Evolutionary conservation across 2,113 vertebrate species (phyloP), one percentile per base, ranked within the genome.

Genomic region (Mormyrus iriodes): DNA sequence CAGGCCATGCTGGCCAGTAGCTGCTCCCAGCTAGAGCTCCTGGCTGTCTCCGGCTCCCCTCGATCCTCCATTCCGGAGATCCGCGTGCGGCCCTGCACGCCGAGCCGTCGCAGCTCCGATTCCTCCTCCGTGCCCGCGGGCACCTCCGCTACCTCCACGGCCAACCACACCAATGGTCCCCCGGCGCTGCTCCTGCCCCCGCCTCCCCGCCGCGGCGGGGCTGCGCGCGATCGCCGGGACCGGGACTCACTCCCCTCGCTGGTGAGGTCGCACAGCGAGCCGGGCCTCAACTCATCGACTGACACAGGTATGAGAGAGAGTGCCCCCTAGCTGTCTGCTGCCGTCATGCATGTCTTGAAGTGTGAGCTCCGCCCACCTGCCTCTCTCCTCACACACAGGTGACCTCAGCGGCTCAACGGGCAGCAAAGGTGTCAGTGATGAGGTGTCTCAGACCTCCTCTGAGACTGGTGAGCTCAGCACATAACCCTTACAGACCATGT

Each of bases 201-300:
- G 35, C 93, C 90, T 6, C 82, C 94, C 6, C 96, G 95, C 3
- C 94, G 95, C 17, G 96, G 94, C 92, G 95, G 95, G 10, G 95
- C 95, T 46, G 95, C 93, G 7, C 92, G 88, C 42, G 90, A 76
- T 9, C 90, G 91, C 27, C 91, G 90, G 76, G 92, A 92, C 24
- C 93, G 93, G 0, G 94, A 95, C 9, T 91, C 90, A 3, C 92
- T 91, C 87, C 87, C 93, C 0, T 91, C 89, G 39, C 93, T 96
- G 3, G 89, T 97, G 31, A 94, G 98, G 93, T 97, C 97, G 0
- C 98, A 97, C 94, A 99, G 98, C 9, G 98, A 99, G 91, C 98
- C 98, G 0, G 97, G 97, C 0, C 94, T 98, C 35, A 91, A 94
- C 90, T 95, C 91, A 7, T 95, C 93, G 0, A 92, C 93, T 7